A percentile compares a stretch with the other conserved stretches of the same genome.
Conservation (phyloP, 2,888 invertebrate species). For the Tipula vernalis region DNA sequence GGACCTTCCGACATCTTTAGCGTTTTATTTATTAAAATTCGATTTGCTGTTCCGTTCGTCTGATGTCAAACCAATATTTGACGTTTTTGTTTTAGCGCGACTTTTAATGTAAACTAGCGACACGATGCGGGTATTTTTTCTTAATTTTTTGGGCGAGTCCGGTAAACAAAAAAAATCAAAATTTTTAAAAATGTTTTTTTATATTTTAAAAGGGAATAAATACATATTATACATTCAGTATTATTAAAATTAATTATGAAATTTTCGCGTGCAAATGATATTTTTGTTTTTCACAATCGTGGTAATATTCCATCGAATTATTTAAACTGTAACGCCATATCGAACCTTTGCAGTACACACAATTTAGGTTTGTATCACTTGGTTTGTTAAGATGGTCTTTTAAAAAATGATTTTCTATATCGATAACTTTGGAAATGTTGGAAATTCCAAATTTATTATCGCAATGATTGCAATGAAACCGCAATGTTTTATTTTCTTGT, state of each 20-base stretch:
- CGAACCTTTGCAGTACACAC: neutral
- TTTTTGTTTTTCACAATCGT: neutral
- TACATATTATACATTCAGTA: neutral
- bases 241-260: neutral
- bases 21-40: constrained; percentile 22
- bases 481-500: neutral
- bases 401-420: neutral
- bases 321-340: neutral
- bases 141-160: neutral
- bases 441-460: neutral
- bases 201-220: neutral
- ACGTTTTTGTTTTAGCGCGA: neutral
- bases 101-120: neutral
- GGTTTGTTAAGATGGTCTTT: neutral
- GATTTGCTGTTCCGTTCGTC: neutral
- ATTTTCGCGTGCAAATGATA: neutral
- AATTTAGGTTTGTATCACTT: neutral
- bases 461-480: neutral
- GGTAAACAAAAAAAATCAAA: neutral
- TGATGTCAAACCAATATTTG: neutral
- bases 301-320: neutral
- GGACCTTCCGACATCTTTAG: constrained; percentile 30
- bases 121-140: neutral
- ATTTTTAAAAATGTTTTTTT: neutral
- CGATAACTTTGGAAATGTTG: neutral